Percentiles rank a stretch among this genome's conserved stretches.
phyloP scores from a whole-genome alignment of 2,113 vertebrate species.

The Microtus montanus region DNA sequence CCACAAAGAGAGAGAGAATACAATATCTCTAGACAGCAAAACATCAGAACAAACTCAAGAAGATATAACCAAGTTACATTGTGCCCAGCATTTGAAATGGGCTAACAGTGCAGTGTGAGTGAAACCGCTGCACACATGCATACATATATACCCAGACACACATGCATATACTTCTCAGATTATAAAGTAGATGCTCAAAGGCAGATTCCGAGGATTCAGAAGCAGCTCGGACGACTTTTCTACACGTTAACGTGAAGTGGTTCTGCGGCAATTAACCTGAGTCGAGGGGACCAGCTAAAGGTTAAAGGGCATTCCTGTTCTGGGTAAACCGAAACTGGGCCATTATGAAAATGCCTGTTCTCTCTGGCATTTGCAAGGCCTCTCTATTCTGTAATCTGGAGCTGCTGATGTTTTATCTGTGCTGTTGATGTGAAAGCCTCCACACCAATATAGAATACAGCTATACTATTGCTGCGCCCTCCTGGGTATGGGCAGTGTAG shows the following conservation, averaged over 20 bases:
- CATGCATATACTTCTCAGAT: not conserved
- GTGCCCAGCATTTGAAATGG: not conserved
- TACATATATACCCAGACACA: not conserved
- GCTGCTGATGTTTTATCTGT: not conserved
- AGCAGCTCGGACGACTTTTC: not conserved
- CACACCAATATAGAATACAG: not conserved
- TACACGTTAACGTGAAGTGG: not conserved
- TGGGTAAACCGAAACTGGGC: not conserved
- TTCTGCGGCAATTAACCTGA: not conserved
- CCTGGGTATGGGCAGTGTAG: not conserved
- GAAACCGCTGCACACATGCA: not conserved
- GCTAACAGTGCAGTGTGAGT: not conserved
- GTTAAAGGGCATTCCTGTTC: not conserved
- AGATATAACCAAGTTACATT: not conserved
- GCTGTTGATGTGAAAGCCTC: not conserved
- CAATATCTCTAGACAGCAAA: not conserved
- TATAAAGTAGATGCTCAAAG: not conserved
- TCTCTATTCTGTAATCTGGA: not conserved
- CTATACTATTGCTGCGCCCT: not conserved
- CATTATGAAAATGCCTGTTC: not conserved
- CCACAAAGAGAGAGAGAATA: too few relatives aligned
- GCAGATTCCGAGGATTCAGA: not conserved
- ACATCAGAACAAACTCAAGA: not conserved
- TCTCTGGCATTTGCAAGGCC: not conserved
- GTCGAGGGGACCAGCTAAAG: not conserved